Base-by-base conservation (phyloP, 2,888 invertebrate genomes). In the Thelaira solivaga region DNA sequence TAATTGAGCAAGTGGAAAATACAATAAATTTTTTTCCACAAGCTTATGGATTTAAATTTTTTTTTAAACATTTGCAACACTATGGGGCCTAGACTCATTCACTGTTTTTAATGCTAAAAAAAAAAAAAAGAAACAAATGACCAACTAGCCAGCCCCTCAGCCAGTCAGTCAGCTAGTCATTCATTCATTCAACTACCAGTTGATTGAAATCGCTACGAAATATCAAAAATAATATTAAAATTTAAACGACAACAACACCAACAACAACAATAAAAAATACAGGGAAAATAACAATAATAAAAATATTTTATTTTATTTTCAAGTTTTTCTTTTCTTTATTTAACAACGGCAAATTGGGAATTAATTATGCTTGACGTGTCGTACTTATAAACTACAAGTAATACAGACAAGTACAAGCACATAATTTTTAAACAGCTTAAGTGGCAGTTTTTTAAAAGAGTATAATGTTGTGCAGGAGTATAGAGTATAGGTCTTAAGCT, bases 341-440 rank as follows among this genome's bases (percentile, higher is more conserved):
- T 49, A 71, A 71, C 64, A 55, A 78, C 69, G 65, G 74, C 69
- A 78, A 78, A 78, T 78, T 78, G 74, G 74, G 69, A 78, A 74
- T 78, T 78, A 78, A 78, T 78, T 78, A 78, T 78, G 78, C 74
- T 78, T 74, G 69, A 78, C 78, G 78, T 78, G 78, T 78, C 78
- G 78, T 65, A 78, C 74, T 78, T 74, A 65, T 75, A 75, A 75
- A 75, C 74, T 75, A 68, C 74, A 75, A 75, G 68, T 75, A 68
- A 74, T 74, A 68, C 57, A 69, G 61, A 59, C 76, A 69, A 71
- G 53, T 68, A 62, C 76, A 71, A 64, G 68, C 61, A 51, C 55
- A 72, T 64, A 64, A 41, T 64, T 55, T 39, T 72, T 55, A 39
- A 72, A 26, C 29, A 45, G 41, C 57, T 64, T 64, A 39, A 51